These are phyloP conservation scores for Scaeva pyrastri DNA, from an alignment of 2,888 invertebrate species.

Conservation along the genomic window DNA sequence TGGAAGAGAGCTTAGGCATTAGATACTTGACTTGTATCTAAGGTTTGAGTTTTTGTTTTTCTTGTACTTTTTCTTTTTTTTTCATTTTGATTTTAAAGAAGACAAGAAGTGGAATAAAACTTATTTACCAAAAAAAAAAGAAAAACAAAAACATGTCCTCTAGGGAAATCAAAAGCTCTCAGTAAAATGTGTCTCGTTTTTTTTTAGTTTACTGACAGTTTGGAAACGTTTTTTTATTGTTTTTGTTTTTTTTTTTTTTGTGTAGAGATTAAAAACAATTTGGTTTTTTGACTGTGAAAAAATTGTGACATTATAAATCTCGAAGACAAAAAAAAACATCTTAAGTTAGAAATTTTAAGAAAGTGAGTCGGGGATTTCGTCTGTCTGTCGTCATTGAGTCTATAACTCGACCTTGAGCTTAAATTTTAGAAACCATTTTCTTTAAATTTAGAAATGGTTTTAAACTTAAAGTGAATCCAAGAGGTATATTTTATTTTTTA, in stretches of 20 bases:
- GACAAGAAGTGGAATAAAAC: constrained; percentile 26
- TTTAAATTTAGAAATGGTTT: too few relatives aligned
- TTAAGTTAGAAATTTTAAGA: too few relatives aligned
- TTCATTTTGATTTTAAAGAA: not conserved
- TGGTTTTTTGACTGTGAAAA: constrained; percentile 17
- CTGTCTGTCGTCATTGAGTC: too few relatives aligned
- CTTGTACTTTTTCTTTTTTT: too few relatives aligned
- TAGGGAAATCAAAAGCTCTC: constrained; percentile 52
- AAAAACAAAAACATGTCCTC: constrained; percentile 13
- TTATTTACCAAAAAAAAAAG: constrained; percentile 22
- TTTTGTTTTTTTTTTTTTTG: constrained; percentile 7
- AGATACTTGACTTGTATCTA: too few relatives aligned
- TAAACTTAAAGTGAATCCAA: too few relatives aligned
- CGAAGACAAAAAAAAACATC: too few relatives aligned
- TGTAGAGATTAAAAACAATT: not conserved
- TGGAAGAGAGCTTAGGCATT: not conserved
- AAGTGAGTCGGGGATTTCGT: too few relatives aligned
- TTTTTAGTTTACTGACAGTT: constrained; percentile 31
- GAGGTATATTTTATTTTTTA: too few relatives aligned
- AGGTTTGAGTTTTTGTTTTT: constrained; percentile 2
- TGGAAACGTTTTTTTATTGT: not conserved
- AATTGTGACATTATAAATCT: too few relatives aligned
- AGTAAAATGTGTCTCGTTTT: not conserved
- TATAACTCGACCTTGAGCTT: too few relatives aligned
- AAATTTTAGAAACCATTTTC: too few relatives aligned